Conservation (phyloP, 2,888 invertebrate genomes). For the Dioctria linearis region DNA sequence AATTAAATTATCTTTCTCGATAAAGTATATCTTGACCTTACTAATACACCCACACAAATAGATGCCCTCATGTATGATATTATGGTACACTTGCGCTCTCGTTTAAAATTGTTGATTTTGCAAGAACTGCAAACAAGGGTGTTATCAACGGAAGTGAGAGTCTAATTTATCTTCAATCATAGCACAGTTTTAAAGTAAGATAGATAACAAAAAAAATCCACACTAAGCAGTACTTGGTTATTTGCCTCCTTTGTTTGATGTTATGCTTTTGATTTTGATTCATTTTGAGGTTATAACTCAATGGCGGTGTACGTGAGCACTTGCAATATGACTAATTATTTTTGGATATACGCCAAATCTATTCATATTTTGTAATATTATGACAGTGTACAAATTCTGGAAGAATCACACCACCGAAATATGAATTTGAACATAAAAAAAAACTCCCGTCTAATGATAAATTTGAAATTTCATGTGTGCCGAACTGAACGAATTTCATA, state of each 20-base stretch:
- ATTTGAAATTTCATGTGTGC: too few relatives aligned
- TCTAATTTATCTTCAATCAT: slow-evolving; percentile 38
- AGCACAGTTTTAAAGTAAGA: neutral
- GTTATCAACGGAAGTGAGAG: slow-evolving; percentile 41
- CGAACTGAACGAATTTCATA: too few relatives aligned
- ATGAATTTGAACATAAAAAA: too few relatives aligned
- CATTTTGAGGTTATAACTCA: neutral
- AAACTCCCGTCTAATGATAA: too few relatives aligned
- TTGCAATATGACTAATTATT: neutral
- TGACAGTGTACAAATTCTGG: neutral
- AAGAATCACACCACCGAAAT: neutral
- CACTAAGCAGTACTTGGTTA: neutral
- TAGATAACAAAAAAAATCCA: too few relatives aligned
- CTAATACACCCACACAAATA: neutral
- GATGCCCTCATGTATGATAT: neutral
- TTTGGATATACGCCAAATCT: slow-evolving; percentile 3
- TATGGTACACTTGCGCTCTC: slow-evolving; percentile 26
- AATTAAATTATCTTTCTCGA: slow-evolving; percentile 28
- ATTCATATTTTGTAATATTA: neutral
- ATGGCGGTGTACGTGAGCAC: neutral
- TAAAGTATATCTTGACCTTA: slow-evolving; percentile 32
- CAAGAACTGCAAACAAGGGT: slow-evolving; percentile 36
- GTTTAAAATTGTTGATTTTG: slow-evolving; percentile 6
- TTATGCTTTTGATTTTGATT: neutral
- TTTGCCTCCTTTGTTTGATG: neutral